phyloP scores from a whole-genome alignment of 1,140 invertebrate species.

The Drosophila parabipectinata region DNA sequence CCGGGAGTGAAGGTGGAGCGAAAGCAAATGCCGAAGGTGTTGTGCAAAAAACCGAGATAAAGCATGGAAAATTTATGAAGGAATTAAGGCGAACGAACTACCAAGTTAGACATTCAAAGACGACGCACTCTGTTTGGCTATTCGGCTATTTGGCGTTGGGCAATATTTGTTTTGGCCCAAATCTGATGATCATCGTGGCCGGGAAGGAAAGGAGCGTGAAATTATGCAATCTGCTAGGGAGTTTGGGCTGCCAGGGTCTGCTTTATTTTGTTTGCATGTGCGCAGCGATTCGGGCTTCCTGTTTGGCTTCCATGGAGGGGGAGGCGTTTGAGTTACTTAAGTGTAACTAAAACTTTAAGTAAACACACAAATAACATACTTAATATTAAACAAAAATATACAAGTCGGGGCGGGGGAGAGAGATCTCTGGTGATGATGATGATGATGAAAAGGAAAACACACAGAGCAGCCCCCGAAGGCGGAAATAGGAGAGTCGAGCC shows the following conservation, averaged over 20 bases:
- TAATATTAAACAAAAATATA: constrained; percentile 83
- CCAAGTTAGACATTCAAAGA: constrained; percentile 68
- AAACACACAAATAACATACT: constrained; percentile 82
- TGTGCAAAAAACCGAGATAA: constrained; percentile 65
- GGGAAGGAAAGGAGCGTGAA: constrained; percentile 60
- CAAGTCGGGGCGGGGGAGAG: constrained; percentile 41
- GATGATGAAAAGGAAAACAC: constrained; percentile 55
- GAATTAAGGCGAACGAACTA: constrained; percentile 35
- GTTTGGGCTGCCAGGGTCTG: constrained; percentile 32
- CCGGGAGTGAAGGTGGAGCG: constrained; percentile 32
- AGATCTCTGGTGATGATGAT: constrained; percentile 37
- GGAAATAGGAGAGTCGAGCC: constrained; percentile 42
- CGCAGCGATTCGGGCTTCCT: constrained; percentile 71
- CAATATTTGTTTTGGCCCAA: constrained; percentile 76
- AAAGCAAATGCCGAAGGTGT: constrained; percentile 68
- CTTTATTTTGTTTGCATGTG: constrained; percentile 78
- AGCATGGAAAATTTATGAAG: constrained; percentile 79
- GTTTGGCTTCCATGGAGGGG: constrained; percentile 23
- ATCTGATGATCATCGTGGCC: constrained; percentile 7
- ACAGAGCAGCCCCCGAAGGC: constrained; percentile 26
- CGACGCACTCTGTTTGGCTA: constrained; percentile 31
- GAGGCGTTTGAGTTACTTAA: constrained; percentile 78
- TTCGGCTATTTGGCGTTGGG: constrained; percentile 52
- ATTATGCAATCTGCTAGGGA: constrained; percentile 69
- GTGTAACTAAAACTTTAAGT: constrained; percentile 82